A percentile compares a stretch with the other conserved stretches of the same genome.
Evolutionary conservation across 2,888 invertebrate genomes (phyloP).

Genomic region (Scotopteryx bipunctaria): DNA sequence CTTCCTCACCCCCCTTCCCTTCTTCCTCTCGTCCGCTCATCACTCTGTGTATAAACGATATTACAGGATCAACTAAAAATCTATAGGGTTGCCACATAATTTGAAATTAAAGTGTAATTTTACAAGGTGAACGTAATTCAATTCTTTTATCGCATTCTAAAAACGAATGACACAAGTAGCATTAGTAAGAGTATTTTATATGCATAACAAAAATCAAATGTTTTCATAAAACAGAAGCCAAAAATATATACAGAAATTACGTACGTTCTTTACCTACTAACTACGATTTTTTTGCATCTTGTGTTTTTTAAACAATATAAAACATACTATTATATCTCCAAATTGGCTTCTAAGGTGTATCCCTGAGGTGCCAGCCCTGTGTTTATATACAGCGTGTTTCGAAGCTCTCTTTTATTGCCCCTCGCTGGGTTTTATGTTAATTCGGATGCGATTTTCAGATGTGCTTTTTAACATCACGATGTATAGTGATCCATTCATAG

Average conservation of each 20-base stretch:
- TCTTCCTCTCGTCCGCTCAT: conserved; percentile 40
- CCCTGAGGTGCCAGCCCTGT: conserved; percentile 45
- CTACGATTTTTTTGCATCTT: too few relatives aligned
- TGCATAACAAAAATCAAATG: too few relatives aligned
- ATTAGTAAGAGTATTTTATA: too few relatives aligned
- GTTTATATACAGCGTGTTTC: conserved; percentile 45
- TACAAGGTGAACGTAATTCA: too few relatives aligned
- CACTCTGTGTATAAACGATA: conserved; percentile 58
- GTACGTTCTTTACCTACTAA: too few relatives aligned
- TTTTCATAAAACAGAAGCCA: too few relatives aligned
- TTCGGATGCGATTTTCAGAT: conserved; percentile 57
- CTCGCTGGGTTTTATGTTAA: conserved; percentile 61
- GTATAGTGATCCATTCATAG: conserved; percentile 43
- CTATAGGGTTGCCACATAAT: conserved; percentile 44
- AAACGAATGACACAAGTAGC: too few relatives aligned
- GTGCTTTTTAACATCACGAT: conserved; percentile 54
- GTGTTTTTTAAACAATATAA: not conserved
- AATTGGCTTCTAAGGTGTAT: not conserved
- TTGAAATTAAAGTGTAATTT: not conserved
- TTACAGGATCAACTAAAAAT: conserved; percentile 52
- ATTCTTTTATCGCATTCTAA: too few relatives aligned
- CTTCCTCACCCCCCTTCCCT: conserved; percentile 25
- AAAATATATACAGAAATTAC: too few relatives aligned
- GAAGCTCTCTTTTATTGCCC: conserved; percentile 56
- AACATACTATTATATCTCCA: not conserved